Base-by-base conservation (phyloP, 2,797 vertebrate genomes). In the Cercopithecus hamlyni region DNA sequence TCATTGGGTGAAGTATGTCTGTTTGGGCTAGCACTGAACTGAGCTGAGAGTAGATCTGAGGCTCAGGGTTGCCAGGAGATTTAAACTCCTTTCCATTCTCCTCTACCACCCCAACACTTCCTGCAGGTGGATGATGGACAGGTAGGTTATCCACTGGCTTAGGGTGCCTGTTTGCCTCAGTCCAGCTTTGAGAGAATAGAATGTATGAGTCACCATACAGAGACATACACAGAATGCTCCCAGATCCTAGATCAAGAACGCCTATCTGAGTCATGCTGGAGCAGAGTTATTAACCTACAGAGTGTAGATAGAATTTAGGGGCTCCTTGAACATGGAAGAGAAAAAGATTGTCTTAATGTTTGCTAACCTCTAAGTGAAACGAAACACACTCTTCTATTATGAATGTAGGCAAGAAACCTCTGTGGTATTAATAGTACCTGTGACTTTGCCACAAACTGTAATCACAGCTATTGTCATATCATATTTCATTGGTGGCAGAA, bases 331-430 rank as follows among this genome's bases (percentile, higher is more conserved):
- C 22, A 45, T 45, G 41, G 52, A 73, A 10, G 17, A 75, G 26
- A 43, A 64, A 70, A 83, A 70, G 50, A 12, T 7, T 26, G 36
- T 24, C 33, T 93, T 20, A 39, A 36, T 90, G 91, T 94, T 76
- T n/a, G 45, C 52, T 84, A 61, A 81, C 88, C n/a, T 79, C 33
- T 90, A 72, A 84, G 36, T 26, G 26, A 96, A 91, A 88, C 7
- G 64, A 58, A 75, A 50, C 67, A 27, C 13, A 27, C 4, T 58
- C 57, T 70, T 79, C 61, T 84, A 8, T 61, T 20, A 41, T 10
- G 33, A 39, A 7, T 33, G 1, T 4, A 72, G 79, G 43, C 43
- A 48, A 20, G 67, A 82, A 84, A n/a, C 36, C 93, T 50, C 84
- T n/a, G 27, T 8, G 22, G 43, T 30, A 52, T 86, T 48, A 88